Evolutionary conservation across 2,888 invertebrate species (phyloP).

Genomic region (Polyommatus iphigenia): DNA sequence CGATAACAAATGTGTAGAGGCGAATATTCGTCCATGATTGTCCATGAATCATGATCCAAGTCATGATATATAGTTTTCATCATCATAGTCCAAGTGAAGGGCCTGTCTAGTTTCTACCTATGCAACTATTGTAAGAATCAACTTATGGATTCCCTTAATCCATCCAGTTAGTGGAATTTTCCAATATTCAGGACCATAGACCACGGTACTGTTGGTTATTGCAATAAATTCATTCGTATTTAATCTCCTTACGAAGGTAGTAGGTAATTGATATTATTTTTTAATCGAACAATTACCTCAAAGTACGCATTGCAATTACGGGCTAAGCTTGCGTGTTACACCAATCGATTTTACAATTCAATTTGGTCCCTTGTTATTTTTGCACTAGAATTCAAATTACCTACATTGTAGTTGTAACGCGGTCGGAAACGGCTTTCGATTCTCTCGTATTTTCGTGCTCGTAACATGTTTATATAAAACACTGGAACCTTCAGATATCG

Average conservation of each 20-base stretch:
- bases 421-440: constrained; percentile 30
- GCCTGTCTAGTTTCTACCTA: too few relatives aligned
- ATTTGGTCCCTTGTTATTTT: constrained; percentile 9
- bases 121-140: too few relatives aligned
- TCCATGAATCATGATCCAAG: too few relatives aligned
- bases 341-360: constrained; percentile 3
- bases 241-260: constrained; percentile 1
- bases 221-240: background rate
- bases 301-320: constrained; percentile 8
- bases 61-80: too few relatives aligned
- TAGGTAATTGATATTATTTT: constrained; percentile 11
- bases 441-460: constrained; percentile 24
- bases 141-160: background rate
- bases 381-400: constrained; percentile 12
- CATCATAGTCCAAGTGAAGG: too few relatives aligned
- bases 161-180: background rate
- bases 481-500: constrained; percentile 29
- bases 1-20: too few relatives aligned
- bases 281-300: constrained; percentile 14
- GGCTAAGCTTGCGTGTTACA: constrained; percentile 19
- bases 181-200: background rate
- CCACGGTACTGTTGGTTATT: background rate
- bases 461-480: constrained; percentile 20
- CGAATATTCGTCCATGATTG: too few relatives aligned
- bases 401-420: background rate